Evolutionary conservation across 2,113 vertebrate species (phyloP).

Genomic region (Strigops habroptila): DNA sequence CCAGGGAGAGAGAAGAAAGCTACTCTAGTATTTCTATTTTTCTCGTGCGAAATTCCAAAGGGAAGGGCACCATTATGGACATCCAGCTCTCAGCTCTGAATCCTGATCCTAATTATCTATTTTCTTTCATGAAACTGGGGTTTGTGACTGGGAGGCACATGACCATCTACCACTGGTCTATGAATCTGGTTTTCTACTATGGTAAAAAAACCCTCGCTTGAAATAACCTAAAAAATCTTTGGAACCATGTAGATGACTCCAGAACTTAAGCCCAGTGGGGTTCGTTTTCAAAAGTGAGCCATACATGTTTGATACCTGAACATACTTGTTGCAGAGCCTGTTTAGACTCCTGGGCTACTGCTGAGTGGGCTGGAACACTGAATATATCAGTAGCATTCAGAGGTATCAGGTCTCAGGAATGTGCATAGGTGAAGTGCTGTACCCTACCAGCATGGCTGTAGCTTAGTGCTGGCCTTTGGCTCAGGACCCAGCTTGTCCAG

Average conservation of each 20-base stretch:
- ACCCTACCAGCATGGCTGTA: background rate
- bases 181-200: background rate
- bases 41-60: background rate
- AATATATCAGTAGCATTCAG: background rate
- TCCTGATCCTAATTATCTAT: background rate
- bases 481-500: background rate
- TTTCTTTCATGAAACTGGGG: background rate
- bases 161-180: background rate
- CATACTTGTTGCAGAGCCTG: background rate
- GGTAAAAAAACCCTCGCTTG: background rate
- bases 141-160: background rate
- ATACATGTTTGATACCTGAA: background rate
- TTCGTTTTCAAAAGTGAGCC: background rate
- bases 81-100: background rate
- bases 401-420: background rate
- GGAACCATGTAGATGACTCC: background rate
- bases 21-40: background rate
- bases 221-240: background rate
- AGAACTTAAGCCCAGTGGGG: background rate
- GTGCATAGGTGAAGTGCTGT: background rate
- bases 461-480: background rate
- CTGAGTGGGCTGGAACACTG: background rate
- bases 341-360: background rate
- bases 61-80: background rate
- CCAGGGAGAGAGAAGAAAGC: background rate